These are phyloP conservation scores for Hemithea aestivaria DNA, from an alignment of 2,888 invertebrate genomes.

Conservation along the genomic window DNA sequence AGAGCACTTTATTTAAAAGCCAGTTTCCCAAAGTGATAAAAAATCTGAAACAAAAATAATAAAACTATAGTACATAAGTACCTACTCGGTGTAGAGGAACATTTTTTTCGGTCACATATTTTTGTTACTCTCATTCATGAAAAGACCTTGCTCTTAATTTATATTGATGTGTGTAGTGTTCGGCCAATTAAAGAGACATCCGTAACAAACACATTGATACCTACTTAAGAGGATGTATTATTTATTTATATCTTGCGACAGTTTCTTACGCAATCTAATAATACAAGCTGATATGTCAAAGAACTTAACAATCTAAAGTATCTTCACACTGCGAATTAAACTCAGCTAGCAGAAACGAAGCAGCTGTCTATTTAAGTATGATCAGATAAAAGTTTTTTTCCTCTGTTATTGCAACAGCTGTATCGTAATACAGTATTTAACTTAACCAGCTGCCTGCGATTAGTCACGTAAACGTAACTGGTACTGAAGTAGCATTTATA, in stretches of 20 bases:
- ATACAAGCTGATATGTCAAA: too few species aligned
- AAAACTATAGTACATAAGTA: conserved; percentile 2
- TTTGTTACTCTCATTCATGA: conserved; percentile 13
- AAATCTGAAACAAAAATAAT: conserved; percentile 45
- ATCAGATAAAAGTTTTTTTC: conserved; percentile 13
- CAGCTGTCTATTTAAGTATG: conserved; percentile 20
- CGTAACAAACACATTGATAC: conserved; percentile 16
- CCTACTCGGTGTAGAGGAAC: too few species aligned
- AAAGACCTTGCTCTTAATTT: conserved; percentile 29
- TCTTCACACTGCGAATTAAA: conserved; percentile 7
- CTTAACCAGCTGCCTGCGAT: conserved; percentile 22
- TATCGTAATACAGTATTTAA: conserved; percentile 10
- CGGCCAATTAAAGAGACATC: conserved; percentile 24
- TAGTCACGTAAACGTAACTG: conserved; percentile 10
- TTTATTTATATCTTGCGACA: too few species aligned
- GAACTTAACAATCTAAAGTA: too few species aligned
- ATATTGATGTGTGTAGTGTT: conserved; percentile 20
- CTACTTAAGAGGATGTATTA: too few species aligned
- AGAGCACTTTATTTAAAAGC: conserved; percentile 36
- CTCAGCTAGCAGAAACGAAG: conserved; percentile 9
- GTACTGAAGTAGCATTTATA: conserved; percentile 6
- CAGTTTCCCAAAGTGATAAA: conserved; percentile 31
- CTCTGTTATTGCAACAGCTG: conserved; percentile 11
- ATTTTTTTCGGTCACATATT: conserved; percentile 5
- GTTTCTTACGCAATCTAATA: too few species aligned